Evolutionary conservation across 2,797 vertebrate species (phyloP).

Genomic region (Danio kyathit): DNA sequence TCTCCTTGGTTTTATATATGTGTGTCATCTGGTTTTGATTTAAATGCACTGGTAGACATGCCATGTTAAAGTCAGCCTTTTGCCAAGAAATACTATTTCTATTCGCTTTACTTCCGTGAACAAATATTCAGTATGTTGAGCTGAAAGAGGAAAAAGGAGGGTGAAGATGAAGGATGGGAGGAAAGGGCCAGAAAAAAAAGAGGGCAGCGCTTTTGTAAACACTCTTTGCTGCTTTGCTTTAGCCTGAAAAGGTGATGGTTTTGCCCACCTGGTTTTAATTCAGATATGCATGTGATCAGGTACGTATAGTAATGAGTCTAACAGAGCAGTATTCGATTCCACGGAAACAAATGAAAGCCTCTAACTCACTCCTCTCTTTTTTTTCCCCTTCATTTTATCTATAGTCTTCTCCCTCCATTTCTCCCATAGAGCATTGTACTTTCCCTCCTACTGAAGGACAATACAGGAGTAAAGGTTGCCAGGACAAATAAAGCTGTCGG

Average conservation of each 20-base stretch:
- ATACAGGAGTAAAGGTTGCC: slow-evolving; percentile 71
- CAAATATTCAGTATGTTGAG: slow-evolving; percentile 69
- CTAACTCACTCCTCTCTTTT: slow-evolving; percentile 42
- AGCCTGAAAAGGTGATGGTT: slow-evolving; percentile 41
- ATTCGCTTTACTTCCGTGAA: slow-evolving; percentile 72
- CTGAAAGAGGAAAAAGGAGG: slow-evolving; percentile 44
- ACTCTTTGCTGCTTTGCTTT: slow-evolving; percentile 22
- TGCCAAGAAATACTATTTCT: slow-evolving; percentile 75
- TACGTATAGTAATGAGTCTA: slow-evolving; percentile 30
- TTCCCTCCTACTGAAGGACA: slow-evolving; percentile 74
- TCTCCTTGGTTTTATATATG: slow-evolving; percentile 60
- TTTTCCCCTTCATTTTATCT: slow-evolving; percentile 47
- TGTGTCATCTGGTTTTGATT: slow-evolving; percentile 74
- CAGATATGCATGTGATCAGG: slow-evolving; percentile 67
- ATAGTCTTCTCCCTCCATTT: slow-evolving; percentile 66
- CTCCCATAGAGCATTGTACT: slow-evolving; percentile 74
- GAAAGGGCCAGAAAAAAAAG: slow-evolving; percentile 23
- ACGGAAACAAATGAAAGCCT: slow-evolving; percentile 63
- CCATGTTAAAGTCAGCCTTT: slow-evolving; percentile 53
- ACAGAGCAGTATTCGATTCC: slow-evolving; percentile 70
- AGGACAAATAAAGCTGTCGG: slow-evolving; percentile 78
- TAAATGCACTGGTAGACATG: slow-evolving; percentile 55
- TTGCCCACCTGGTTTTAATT: slow-evolving; percentile 71
- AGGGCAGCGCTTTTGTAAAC: slow-evolving; percentile 30
- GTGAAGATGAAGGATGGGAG: slow-evolving; percentile 28